A percentile compares a stretch with the other conserved stretches of the same genome.
Conservation (phyloP, 2,797 vertebrate genomes). For the Alca torda region DNA sequence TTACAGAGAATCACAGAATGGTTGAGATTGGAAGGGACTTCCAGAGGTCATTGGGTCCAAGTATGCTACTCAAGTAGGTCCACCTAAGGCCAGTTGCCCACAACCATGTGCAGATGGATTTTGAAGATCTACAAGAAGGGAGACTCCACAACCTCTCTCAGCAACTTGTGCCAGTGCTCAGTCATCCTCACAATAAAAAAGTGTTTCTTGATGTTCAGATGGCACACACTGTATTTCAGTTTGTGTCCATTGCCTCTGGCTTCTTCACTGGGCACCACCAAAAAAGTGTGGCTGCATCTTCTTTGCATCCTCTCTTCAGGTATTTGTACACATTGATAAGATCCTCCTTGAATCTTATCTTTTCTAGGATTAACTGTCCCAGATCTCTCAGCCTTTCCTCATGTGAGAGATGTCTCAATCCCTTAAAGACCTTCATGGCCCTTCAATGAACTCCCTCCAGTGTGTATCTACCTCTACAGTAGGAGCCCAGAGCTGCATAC, state of each 20-base stretch:
- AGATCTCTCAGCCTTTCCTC: not conserved
- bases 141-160: not conserved
- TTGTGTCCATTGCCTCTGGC: not conserved
- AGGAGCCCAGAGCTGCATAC: not conserved
- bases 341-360: not conserved
- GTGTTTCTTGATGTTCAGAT: not conserved
- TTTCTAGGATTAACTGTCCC: not conserved
- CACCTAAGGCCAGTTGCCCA: not conserved
- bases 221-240: not conserved
- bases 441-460: not conserved
- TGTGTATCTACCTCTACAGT: not conserved
- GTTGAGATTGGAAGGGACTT: not conserved
- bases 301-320: not conserved
- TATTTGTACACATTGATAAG: not conserved
- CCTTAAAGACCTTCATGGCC: not conserved
- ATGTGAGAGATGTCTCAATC: not conserved
- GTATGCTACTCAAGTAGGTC: not conserved
- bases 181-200: not conserved
- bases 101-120: not conserved
- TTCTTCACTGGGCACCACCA: too few relatives aligned
- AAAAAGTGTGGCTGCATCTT: not conserved
- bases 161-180: not conserved
- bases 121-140: not conserved
- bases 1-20: not conserved
- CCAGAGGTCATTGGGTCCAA: not conserved